Evolutionary conservation across 2,888 invertebrate species (phyloP).

Genomic region (Orchestes rusci): DNA sequence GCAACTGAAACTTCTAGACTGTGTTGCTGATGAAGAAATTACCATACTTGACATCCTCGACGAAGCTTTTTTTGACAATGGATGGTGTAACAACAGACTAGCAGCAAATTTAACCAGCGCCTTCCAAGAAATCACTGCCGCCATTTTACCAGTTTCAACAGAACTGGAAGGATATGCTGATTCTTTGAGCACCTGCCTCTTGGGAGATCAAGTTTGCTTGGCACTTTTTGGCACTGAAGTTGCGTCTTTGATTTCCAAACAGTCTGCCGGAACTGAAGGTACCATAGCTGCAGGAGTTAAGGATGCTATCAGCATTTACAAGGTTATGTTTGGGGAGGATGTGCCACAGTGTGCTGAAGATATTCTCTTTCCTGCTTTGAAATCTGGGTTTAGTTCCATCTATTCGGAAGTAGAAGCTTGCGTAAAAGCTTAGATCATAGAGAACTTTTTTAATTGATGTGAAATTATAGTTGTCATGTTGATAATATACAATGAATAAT

Average conservation of each 20-base stretch:
- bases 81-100: slow-evolving; percentile 11
- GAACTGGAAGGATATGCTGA: neutral
- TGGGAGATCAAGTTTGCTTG: slow-evolving; percentile 2
- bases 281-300: neutral
- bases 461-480: no score
- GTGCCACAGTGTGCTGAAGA: neutral
- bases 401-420: no score
- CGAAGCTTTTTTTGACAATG: slow-evolving; percentile 4
- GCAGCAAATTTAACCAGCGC: slow-evolving; percentile 8
- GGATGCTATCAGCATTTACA: slow-evolving; percentile 1
- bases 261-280: neutral
- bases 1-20: slow-evolving; percentile 3
- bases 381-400: neutral
- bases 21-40: neutral
- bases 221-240: neutral
- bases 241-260: neutral
- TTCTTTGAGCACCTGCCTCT: neutral
- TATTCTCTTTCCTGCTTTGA: neutral
- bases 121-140: slow-evolving; percentile 1
- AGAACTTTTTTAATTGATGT: no score
- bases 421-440: no score
- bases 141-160: neutral
- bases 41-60: neutral
- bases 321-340: slow-evolving; percentile 5
- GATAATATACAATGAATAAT: no score